phyloP scores from a whole-genome alignment of 2,888 invertebrate genomes.

The Eubasilissa splendida region DNA sequence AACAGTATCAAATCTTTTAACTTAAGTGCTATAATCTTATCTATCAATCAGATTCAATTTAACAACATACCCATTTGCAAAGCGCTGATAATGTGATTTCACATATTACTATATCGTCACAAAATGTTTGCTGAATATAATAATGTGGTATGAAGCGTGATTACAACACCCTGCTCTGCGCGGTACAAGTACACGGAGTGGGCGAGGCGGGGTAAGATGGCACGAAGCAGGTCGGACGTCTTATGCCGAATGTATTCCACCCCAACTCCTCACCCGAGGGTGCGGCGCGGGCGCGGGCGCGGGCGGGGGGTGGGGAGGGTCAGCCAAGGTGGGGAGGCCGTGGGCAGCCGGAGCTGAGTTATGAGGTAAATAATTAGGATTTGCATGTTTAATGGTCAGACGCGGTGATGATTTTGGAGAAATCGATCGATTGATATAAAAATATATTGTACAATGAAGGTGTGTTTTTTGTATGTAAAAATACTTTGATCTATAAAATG shows the following conservation, averaged over 20 bases:
- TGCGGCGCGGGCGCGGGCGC: slow-evolving; percentile 34
- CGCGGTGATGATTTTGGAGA: slow-evolving; percentile 28
- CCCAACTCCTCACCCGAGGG: slow-evolving; percentile 19
- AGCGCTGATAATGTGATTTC: too few species aligned
- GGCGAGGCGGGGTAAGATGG: slow-evolving; percentile 52
- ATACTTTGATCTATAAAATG: too few species aligned
- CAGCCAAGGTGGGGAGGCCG: slow-evolving; percentile 25
- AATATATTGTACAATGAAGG: too few species aligned
- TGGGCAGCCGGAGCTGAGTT: slow-evolving; percentile 44
- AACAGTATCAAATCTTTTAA: too few species aligned
- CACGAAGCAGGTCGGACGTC: slow-evolving; percentile 59
- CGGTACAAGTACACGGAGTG: slow-evolving; percentile 43
- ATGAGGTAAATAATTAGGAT: slow-evolving; percentile 51
- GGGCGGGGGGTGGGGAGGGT: slow-evolving; percentile 40
- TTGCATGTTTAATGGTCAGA: slow-evolving; percentile 47
- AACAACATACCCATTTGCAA: too few species aligned
- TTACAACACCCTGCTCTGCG: slow-evolving; percentile 50
- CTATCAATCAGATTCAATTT: too few species aligned
- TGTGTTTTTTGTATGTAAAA: too few species aligned
- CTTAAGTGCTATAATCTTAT: too few species aligned
- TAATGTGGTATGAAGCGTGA: neutral
- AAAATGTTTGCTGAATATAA: too few species aligned
- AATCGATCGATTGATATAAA: neutral
- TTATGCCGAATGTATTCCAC: slow-evolving; percentile 58
- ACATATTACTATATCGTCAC: too few species aligned